phyloP scores from a whole-genome alignment of 23 tunicate species.

The Trididemnum nubilum region DNA sequence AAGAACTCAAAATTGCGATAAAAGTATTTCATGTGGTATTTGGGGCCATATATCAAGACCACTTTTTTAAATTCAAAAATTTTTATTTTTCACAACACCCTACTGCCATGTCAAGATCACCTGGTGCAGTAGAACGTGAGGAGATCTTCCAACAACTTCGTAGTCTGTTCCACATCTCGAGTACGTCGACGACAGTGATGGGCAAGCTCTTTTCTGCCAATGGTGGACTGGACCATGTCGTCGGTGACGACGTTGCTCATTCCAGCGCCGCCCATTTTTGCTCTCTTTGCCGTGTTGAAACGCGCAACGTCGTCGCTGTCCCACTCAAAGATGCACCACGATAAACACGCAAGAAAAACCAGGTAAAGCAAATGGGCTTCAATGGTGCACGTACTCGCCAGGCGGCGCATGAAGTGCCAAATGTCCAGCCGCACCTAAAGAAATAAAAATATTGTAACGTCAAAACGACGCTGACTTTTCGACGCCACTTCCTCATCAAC shows the following conservation, averaged over 20 bases:
- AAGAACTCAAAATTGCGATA: too few species aligned
- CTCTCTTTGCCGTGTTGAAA: not conserved
- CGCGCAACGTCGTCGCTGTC: slow-evolving; percentile 1
- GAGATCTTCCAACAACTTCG: not conserved
- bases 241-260: not conserved
- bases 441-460: too few species aligned
- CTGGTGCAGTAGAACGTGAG: not conserved
- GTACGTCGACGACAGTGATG: slow-evolving; percentile 34
- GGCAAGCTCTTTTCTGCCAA: slow-evolving; percentile 9
- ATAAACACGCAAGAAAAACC: slow-evolving; percentile 13
- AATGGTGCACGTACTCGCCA: slow-evolving; percentile 16
- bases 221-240: not conserved
- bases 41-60: too few species aligned
- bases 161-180: not conserved
- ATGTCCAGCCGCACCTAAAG: slow-evolving; percentile 16
- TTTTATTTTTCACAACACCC: too few species aligned
- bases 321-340: slow-evolving; percentile 36
- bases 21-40: too few species aligned
- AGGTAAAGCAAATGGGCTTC: slow-evolving; percentile 34
- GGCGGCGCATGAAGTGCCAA: slow-evolving; percentile 49
- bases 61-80: too few species aligned
- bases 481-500: too few species aligned
- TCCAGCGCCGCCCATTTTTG: not conserved
- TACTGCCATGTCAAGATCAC: not conserved
- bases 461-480: too few species aligned